Percentiles rank a stretch among this genome's conserved stretches.
phyloP scores from a whole-genome alignment of 2,888 invertebrate species.

The Dasypogon diadema region DNA sequence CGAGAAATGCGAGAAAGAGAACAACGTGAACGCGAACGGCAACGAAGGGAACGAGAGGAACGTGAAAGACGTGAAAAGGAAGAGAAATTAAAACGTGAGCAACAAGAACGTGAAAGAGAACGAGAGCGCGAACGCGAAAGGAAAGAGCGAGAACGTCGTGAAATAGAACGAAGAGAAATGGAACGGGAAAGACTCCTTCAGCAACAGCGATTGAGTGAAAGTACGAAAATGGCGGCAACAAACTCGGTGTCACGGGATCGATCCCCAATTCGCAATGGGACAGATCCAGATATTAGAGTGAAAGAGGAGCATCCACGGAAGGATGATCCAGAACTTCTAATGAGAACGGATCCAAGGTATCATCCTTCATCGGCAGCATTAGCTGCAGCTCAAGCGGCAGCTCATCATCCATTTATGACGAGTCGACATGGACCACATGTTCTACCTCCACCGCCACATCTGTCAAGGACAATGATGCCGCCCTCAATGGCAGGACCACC shows the following conservation, averaged over 20 bases:
- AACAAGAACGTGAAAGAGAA: slow-evolving; percentile 73
- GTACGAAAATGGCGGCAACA: slow-evolving; percentile 68
- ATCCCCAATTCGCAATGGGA: slow-evolving; percentile 82
- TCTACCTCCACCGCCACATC: slow-evolving; percentile 70
- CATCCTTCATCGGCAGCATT: slow-evolving; percentile 67
- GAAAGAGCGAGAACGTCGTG: slow-evolving; percentile 73
- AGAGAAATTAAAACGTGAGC: slow-evolving; percentile 71
- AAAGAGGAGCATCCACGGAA: slow-evolving; percentile 76
- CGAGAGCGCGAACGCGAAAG: slow-evolving; percentile 72
- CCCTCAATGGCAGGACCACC: slow-evolving; percentile 69
- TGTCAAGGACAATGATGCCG: slow-evolving; percentile 71
- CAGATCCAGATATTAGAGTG: slow-evolving; percentile 70
- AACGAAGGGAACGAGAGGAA: slow-evolving; percentile 68
- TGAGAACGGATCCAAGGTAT: slow-evolving; percentile 71
- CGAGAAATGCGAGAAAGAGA: slow-evolving; percentile 68
- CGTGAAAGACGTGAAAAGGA: slow-evolving; percentile 69
- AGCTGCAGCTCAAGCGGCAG: slow-evolving; percentile 68
- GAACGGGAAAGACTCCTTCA: slow-evolving; percentile 75
- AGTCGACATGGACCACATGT: slow-evolving; percentile 70
- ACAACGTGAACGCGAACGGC: slow-evolving; percentile 68
- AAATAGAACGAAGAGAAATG: slow-evolving; percentile 73
- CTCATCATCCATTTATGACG: slow-evolving; percentile 69
- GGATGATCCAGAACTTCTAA: slow-evolving; percentile 70
- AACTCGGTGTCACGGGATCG: slow-evolving; percentile 70
- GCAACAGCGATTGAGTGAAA: slow-evolving; percentile 71